Base-by-base conservation (phyloP, 2,888 invertebrate species). In the Lepidochitona cinerea region DNA sequence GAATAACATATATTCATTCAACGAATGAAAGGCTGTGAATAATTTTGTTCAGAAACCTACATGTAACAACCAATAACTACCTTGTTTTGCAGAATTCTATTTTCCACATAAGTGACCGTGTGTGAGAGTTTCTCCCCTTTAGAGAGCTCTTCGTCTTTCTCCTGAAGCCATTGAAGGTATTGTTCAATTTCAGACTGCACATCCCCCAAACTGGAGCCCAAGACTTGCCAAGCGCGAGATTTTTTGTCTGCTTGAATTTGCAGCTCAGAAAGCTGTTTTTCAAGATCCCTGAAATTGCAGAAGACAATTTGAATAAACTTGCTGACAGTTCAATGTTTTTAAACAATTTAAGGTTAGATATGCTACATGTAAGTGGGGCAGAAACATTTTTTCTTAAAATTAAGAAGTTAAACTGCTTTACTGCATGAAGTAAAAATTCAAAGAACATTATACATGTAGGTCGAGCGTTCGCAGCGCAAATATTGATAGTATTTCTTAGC, bases 1-100 rank as follows among this genome's bases (percentile, higher is more conserved):
- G n/a, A n/a, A n/a, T n/a, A n/a, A n/a, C n/a, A n/a, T n/a, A n/a
- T n/a, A n/a, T n/a, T n/a, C n/a, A n/a, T n/a, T n/a, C n/a, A n/a
- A n/a, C n/a, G n/a, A n/a, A n/a, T n/a, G n/a, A n/a, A n/a, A n/a
- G n/a, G n/a, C n/a, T n/a, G n/a, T n/a, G n/a, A n/a, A n/a, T n/a
- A n/a, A n/a, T n/a, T n/a, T n/a, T n/a, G n/a, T n/a, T n/a, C n/a
- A n/a, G n/a, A n/a, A n/a, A n/a, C n/a, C n/a, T n/a, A n/a, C n/a
- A n/a, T n/a, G n/a, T n/a, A n/a, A n/a, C n/a, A n/a, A n/a, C n/a
- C 41, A 41, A 12, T 18, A 41, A 2, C 23, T 92, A 88, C 88
- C 81, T 85, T 83, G 26, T 83, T 75, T 68, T 83, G 79, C 9
- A 81, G 71, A 29, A 87, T 78, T 54, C 75, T 80, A 1, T 71